These are phyloP conservation scores for Columbina picui DNA, from an alignment of 2,113 vertebrate genomes.

Conservation along the genomic window DNA sequence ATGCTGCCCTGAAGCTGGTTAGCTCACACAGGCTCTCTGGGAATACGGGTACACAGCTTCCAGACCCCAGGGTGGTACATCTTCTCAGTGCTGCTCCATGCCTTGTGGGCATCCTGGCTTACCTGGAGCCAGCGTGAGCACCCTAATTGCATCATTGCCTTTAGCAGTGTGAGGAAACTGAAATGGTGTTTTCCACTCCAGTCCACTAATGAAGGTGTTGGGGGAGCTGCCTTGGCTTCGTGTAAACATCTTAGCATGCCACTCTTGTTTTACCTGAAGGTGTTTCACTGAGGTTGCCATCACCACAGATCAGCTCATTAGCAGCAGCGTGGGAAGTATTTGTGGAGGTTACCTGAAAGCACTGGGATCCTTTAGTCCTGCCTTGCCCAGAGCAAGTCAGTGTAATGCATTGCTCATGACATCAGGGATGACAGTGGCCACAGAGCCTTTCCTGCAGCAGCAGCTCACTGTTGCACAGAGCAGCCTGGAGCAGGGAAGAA, in stretches of 20 bases:
- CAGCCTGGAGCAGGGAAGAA: neutral
- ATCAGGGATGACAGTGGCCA: neutral
- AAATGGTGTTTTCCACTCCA: neutral
- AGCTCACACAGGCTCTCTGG: neutral
- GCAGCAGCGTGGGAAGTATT: neutral
- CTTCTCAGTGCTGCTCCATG: neutral
- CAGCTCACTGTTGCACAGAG: neutral
- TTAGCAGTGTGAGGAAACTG: neutral
- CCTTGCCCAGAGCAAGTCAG: neutral
- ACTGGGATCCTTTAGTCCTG: neutral
- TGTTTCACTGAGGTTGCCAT: neutral
- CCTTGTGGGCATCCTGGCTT: neutral
- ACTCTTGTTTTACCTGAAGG: neutral
- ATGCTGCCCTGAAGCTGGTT: neutral
- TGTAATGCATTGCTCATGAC: rapidly evolving
- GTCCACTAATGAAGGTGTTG: neutral
- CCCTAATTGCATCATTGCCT: neutral
- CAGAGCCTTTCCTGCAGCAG: neutral
- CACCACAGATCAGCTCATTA: neutral
- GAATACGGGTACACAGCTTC: neutral
- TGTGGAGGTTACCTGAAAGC: neutral
- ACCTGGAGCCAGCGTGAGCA: neutral
- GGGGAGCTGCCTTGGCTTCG: neutral
- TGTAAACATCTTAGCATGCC: neutral
- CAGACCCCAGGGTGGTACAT: neutral